phyloP scores from a whole-genome alignment of 64 coral and sea anemone species.

The Montipora efflorescens region DNA sequence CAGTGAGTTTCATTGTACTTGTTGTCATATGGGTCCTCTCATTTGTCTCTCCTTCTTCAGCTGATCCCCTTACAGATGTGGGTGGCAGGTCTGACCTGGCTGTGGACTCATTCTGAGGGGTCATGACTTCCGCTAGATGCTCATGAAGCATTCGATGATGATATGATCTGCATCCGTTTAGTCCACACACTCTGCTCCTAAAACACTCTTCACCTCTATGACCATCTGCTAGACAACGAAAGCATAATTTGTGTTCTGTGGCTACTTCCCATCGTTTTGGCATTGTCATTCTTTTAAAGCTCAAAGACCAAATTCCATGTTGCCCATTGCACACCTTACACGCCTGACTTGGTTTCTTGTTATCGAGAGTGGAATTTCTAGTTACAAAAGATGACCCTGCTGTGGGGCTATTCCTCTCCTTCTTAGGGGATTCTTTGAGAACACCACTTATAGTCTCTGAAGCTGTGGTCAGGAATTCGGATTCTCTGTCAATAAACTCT shows the following conservation, averaged over 20 bases:
- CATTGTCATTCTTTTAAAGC: conserved; percentile 13
- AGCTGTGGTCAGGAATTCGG: conserved; percentile 57
- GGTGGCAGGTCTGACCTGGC: neutral
- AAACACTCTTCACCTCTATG: conserved; percentile 1
- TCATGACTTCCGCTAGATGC: neutral
- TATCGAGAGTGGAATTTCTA: neutral
- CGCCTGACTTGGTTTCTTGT: neutral
- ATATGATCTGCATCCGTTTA: neutral
- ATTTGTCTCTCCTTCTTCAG: conserved; percentile 60
- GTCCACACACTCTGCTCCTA: neutral
- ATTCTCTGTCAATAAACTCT: conserved; percentile 6
- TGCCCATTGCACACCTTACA: conserved; percentile 42
- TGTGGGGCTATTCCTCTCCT: neutral
- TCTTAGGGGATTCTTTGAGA: neutral
- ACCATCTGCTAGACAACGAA: conserved; percentile 21
- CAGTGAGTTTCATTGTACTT: neutral
- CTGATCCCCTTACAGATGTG: neutral
- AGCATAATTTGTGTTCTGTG: conserved; percentile 38
- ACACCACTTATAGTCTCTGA: conserved; percentile 52
- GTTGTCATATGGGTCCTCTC: conserved; percentile 42
- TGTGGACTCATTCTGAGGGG: neutral
- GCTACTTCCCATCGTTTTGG: conserved; percentile 27
- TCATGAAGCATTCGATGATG: conserved; percentile 33
- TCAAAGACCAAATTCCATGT: conserved; percentile 28
- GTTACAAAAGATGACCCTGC: neutral